Evolutionary conservation across 2,797 vertebrate species (phyloP).

Genomic region (Platyrinchus mystaceus): DNA sequence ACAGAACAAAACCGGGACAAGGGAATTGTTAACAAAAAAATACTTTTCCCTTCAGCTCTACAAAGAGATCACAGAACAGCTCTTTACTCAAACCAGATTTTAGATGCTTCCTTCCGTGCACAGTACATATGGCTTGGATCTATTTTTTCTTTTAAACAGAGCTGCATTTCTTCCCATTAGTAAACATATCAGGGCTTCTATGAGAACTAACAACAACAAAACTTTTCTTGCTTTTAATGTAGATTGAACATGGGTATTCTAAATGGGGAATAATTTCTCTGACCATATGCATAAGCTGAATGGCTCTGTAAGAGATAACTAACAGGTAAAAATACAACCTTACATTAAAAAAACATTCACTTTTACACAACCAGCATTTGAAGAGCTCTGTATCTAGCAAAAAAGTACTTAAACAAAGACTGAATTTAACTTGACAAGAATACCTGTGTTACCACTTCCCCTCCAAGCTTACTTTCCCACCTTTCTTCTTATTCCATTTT

Average conservation of each 20-base stretch:
- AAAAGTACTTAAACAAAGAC: not conserved
- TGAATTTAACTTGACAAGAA: not conserved
- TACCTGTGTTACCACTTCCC: not conserved
- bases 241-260: not conserved
- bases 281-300: not conserved
- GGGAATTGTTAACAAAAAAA: conserved; percentile 57
- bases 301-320: not conserved
- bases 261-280: not conserved
- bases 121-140: conserved; percentile 50
- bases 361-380: not conserved
- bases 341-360: not conserved
- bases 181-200: conserved; percentile 51
- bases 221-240: not conserved
- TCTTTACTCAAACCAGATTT: conserved; percentile 66
- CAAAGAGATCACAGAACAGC: conserved; percentile 65
- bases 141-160: conserved; percentile 43
- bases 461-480: not conserved
- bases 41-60: conserved; percentile 44
- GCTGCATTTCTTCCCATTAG: conserved; percentile 63
- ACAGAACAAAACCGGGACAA: conserved; percentile 59
- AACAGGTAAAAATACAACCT: conserved; percentile 1
- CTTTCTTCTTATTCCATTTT: conserved; percentile 9
- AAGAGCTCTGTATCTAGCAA: not conserved
- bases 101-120: conserved; percentile 46
- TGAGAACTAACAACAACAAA: not conserved